Percentiles rank a stretch among this genome's conserved stretches.
These are phyloP conservation scores for Trypoxylus dichotomus DNA, from an alignment of 1,140 invertebrate genomes.

Conservation along the genomic window DNA sequence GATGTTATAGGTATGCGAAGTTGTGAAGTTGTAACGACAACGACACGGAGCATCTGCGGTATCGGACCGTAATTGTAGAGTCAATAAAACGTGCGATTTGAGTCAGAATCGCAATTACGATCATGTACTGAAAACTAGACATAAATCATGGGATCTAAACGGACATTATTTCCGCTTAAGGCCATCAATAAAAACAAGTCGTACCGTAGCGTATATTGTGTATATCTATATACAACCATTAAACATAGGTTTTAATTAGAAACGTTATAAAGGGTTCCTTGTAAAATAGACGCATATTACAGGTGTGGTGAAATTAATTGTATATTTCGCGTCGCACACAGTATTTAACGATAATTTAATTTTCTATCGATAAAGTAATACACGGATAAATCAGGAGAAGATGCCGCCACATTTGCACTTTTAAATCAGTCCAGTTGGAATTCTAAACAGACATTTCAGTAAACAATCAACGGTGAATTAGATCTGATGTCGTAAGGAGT, in stretches of 20 bases:
- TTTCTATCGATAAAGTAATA: too few relatives aligned
- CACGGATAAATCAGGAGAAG: too few relatives aligned
- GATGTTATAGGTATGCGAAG: background rate
- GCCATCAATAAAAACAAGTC: slow-evolving; percentile 4
- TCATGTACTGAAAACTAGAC: slow-evolving; percentile 4
- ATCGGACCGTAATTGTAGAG: background rate
- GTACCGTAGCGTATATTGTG: background rate
- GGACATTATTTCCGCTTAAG: slow-evolving; percentile 15
- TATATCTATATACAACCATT: background rate
- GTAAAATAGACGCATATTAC: background rate
- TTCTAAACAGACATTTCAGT: too few relatives aligned
- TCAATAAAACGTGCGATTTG: slow-evolving; percentile 24
- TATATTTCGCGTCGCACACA: too few relatives aligned
- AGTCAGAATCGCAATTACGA: background rate
- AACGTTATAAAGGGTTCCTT: background rate
- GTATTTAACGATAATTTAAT: too few relatives aligned
- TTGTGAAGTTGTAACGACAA: background rate
- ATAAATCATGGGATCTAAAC: slow-evolving; percentile 23
- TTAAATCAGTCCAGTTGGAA: too few relatives aligned
- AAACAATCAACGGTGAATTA: too few relatives aligned
- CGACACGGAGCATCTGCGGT: background rate
- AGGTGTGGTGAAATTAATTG: background rate
- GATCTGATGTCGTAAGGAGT: too few relatives aligned
- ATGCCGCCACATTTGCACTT: too few relatives aligned
- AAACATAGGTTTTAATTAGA: slow-evolving; percentile 12